Base-by-base conservation (phyloP, 1,140 invertebrate genomes). In the Gryllus bimaculatus region DNA sequence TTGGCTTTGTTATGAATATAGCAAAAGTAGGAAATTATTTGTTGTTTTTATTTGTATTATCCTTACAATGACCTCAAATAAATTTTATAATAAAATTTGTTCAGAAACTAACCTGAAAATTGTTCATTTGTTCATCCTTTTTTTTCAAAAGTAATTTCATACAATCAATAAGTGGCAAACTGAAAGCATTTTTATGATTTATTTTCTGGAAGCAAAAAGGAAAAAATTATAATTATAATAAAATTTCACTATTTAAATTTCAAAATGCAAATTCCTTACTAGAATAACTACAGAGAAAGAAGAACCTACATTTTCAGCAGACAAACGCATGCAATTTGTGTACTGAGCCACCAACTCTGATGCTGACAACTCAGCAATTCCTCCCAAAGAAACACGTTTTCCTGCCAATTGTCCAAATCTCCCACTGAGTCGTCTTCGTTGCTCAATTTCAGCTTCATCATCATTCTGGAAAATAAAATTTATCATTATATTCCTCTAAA, bases 111-210 rank as follows among this genome's bases (percentile, higher is more conserved):
- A 89, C 88, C 84, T 89, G 88, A 81, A 90, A 89, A 84, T 93
- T 92, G 76, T 91, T 90, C 87, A 93, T 89, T 73, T 90, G 87
- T 0, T 86, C 84, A 83, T 92, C 89, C 81, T 92, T 89, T 78
- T 90, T 89, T 74, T 90, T 89, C 47, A 94, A 82, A 87, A 93
- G 90, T 26, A 91, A 90, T 8, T 90, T 88, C 90, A 96, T 92
- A 82, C 92, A 93, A 83, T 95, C 94, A 82, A 95, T 95, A 54
- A 95, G 88, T 83, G 94, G 90, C 3, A 96, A 86, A 81, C 90
- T 91, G 88, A 95, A 96, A 2, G 93, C 94, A 90, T 95, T 96
- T 84, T 94, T 94, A 21, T 89, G 87, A 83, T 90, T 95, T 80
- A 96, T 95, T 92, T 95, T 94, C 90, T 91, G 83, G 81, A 87